Conservation (phyloP, 2,888 invertebrate species). For the Leptopilina drosophilae region DNA sequence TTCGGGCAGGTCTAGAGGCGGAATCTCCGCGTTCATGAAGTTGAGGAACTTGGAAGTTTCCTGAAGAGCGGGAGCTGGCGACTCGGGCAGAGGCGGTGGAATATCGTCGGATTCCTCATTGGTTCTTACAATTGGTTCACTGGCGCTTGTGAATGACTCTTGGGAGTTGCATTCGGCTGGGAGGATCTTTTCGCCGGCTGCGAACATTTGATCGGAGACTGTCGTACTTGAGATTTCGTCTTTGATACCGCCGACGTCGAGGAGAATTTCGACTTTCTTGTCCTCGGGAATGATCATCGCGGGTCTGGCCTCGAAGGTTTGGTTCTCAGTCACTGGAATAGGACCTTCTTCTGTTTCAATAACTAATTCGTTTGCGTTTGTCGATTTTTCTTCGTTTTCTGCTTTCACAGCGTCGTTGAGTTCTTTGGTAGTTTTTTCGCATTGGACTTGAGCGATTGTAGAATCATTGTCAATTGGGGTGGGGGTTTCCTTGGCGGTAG, state of each 20-base stretch:
- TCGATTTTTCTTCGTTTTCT: background rate
- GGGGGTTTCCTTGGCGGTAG: no score
- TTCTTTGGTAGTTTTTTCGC: background rate
- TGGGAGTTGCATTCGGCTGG: background rate
- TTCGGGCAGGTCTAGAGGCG: conserved; percentile 8
- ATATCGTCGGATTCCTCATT: conserved; percentile 51
- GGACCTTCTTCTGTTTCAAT: conserved; percentile 67
- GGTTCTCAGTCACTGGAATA: conserved; percentile 58
- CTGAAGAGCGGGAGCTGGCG: conserved; percentile 53
- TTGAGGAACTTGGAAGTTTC: conserved; percentile 53
- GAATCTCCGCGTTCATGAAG: conserved; percentile 51
- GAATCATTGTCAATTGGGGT: no score
- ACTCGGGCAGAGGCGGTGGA: conserved; percentile 66
- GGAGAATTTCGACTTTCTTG: conserved; percentile 46
- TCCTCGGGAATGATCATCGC: conserved; percentile 62
- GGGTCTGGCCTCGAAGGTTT: conserved; percentile 57
- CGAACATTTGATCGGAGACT: conserved; percentile 24
- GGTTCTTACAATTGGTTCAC: conserved; percentile 5
- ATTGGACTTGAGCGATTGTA: background rate
- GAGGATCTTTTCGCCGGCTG: conserved; percentile 24
- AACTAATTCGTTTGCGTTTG: conserved; percentile 48
- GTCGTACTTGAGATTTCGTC: conserved; percentile 25
- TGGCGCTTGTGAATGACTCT: conserved; percentile 7
- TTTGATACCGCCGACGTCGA: conserved; percentile 42
- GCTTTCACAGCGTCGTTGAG: background rate